These are phyloP conservation scores for Odontomachus brunneus DNA, from an alignment of 1,140 invertebrate species.

Conservation along the genomic window DNA sequence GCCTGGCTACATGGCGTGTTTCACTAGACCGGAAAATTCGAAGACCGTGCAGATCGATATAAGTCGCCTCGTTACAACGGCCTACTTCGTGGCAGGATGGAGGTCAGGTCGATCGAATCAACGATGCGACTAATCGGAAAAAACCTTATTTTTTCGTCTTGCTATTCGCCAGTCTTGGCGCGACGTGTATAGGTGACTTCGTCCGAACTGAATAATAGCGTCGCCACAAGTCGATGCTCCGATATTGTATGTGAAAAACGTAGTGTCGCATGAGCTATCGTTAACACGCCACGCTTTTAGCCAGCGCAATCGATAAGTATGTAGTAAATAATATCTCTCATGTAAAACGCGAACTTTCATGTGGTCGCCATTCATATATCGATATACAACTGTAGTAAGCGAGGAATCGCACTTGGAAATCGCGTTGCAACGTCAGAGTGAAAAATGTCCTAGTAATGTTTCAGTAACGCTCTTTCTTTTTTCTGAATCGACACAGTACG, in stretches of 20 bases:
- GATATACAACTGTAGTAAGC: background rate
- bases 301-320: constrained; percentile 27
- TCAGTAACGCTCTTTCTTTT: background rate
- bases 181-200: background rate
- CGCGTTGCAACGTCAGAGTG: background rate
- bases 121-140: constrained; percentile 65
- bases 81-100: constrained; percentile 58
- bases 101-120: constrained; percentile 60
- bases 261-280: constrained; percentile 15
- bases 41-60: constrained; percentile 65
- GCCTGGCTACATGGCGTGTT: constrained; percentile 62
- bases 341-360: constrained; percentile 2
- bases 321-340: constrained; percentile 32
- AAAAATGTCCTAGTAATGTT: background rate
- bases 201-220: constrained; percentile 9
- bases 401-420: background rate
- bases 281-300: constrained; percentile 23
- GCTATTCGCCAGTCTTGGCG: background rate
- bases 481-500: background rate
- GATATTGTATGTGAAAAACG: constrained; percentile 31
- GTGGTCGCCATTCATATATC: background rate
- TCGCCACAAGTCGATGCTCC: constrained; percentile 15
- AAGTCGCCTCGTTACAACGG: constrained; percentile 57
- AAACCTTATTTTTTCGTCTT: constrained; percentile 37
- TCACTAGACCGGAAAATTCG: constrained; percentile 69